phyloP scores from a whole-genome alignment of 1,140 invertebrate species.

The Lerema accius region DNA sequence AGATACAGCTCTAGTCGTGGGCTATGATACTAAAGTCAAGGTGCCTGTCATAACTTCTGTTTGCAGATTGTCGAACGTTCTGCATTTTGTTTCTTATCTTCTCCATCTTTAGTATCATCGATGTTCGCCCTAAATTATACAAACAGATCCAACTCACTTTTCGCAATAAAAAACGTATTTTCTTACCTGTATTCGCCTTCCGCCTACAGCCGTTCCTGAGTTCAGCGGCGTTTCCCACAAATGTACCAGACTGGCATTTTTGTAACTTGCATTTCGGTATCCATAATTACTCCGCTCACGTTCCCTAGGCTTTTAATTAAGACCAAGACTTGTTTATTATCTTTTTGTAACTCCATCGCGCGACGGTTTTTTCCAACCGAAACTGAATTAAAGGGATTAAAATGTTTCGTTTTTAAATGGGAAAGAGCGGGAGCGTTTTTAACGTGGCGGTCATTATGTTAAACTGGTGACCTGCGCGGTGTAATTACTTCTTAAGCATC shows the following conservation, averaged over 20 bases:
- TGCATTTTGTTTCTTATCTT: too few species aligned
- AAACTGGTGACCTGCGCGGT: slow-evolving; percentile 29
- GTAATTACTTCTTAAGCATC: slow-evolving; percentile 28
- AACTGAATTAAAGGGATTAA: slow-evolving; percentile 54
- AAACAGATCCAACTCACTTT: too few species aligned
- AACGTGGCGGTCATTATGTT: slow-evolving; percentile 33
- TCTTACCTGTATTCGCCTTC: not conserved
- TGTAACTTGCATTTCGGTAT: slow-evolving; percentile 41
- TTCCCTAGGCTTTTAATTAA: slow-evolving; percentile 52
- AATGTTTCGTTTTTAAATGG: slow-evolving; percentile 41
- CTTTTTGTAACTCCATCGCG: slow-evolving; percentile 46
- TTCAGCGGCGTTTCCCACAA: slow-evolving; percentile 25
- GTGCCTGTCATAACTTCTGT: too few species aligned
- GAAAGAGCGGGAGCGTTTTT: slow-evolving; percentile 7
- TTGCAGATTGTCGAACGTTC: too few species aligned
- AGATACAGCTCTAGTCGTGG: too few species aligned
- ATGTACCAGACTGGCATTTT: slow-evolving; percentile 35
- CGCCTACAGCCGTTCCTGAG: not conserved
- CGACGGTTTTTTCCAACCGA: slow-evolving; percentile 36
- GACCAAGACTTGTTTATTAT: slow-evolving; percentile 56
- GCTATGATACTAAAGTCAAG: too few species aligned
- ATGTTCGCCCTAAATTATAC: too few species aligned
- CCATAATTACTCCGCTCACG: slow-evolving; percentile 38
- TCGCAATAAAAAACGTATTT: not conserved
- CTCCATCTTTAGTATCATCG: too few species aligned